A percentile compares a stretch with the other conserved stretches of the same genome.
phyloP scores from a whole-genome alignment of 2,797 vertebrate species.

The Periparus ater region DNA sequence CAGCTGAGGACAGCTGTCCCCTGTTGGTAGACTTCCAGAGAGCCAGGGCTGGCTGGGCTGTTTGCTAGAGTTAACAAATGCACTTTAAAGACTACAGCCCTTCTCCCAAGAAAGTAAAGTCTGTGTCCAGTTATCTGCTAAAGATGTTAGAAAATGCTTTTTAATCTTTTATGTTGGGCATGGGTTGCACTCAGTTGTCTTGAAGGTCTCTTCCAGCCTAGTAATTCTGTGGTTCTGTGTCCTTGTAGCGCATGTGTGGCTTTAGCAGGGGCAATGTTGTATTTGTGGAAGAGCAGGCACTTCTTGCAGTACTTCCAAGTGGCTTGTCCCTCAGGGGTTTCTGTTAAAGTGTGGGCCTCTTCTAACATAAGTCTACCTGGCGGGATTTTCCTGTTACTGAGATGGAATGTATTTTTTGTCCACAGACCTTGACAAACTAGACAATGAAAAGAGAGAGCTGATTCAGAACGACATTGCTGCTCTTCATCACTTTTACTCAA shows the following conservation, averaged over 20 bases:
- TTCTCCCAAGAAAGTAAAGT: not conserved
- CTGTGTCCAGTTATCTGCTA: not conserved
- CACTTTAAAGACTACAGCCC: not conserved
- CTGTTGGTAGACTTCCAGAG: not conserved
- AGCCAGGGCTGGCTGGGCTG: not conserved
- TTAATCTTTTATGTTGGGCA: not conserved
- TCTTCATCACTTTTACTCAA: slow-evolving; percentile 93
- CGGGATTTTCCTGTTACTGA: slow-evolving; percentile 32
- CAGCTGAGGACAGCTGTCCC: not conserved
- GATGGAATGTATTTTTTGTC: slow-evolving; percentile 48
- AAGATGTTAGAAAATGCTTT: not conserved
- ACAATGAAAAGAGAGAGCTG: slow-evolving; percentile 89
- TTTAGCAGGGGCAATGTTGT: not conserved
- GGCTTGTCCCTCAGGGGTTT: not conserved
- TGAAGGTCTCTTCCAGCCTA: not conserved
- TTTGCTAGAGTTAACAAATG: not conserved
- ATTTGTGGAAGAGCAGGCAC: not conserved
- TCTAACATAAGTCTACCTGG: not conserved
- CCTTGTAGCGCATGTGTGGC: fast-evolving
- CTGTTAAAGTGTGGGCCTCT: not conserved
- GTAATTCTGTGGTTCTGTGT: not conserved
- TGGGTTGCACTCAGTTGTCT: not conserved
- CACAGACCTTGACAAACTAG: slow-evolving; percentile 90
- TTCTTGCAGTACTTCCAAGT: not conserved
- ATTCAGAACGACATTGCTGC: slow-evolving; percentile 87